phyloP scores from a whole-genome alignment of 2,797 vertebrate species.

The Pelobates cultripes region DNA sequence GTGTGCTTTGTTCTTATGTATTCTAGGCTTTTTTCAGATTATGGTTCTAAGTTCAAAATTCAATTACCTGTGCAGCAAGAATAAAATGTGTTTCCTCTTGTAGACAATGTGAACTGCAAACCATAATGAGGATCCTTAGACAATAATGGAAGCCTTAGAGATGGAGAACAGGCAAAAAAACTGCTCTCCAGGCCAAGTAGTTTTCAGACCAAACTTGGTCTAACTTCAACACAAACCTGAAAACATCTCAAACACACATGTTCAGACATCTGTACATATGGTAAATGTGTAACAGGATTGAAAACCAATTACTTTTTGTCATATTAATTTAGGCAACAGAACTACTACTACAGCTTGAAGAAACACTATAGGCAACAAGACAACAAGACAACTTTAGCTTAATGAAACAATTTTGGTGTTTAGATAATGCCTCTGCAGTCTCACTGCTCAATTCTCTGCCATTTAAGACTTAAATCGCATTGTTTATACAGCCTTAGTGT shows the following conservation, averaged over 20 bases:
- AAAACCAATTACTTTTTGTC: too few relatives aligned
- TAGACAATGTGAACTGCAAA: conserved; percentile 49
- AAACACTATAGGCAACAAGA: too few relatives aligned
- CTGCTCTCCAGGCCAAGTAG: conserved; percentile 38
- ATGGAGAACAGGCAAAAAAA: conserved; percentile 37
- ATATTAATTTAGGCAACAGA: too few relatives aligned
- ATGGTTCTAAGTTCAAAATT: not conserved
- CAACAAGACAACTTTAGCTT: too few relatives aligned
- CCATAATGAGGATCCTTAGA: conserved; percentile 47
- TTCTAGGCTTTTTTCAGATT: not conserved
- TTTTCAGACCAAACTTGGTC: conserved; percentile 26
- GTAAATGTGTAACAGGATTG: too few relatives aligned
- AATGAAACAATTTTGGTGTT: too few relatives aligned
- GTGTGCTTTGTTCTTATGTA: not conserved
- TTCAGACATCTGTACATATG: too few relatives aligned
- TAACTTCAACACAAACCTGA: not conserved
- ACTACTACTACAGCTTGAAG: too few relatives aligned
- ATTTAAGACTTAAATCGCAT: too few relatives aligned
- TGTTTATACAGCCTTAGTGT: too few relatives aligned
- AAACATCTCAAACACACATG: not conserved
- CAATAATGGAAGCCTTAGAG: conserved; percentile 54
- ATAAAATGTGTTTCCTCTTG: conserved; percentile 35
- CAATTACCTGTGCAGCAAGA: conserved; percentile 2
- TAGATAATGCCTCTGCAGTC: too few relatives aligned
- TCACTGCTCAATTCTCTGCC: too few relatives aligned